Evolutionary conservation across 2,888 invertebrate species (phyloP), one percentile per base, ranked within the genome.

Genomic region (Ellobium chinense): DNA sequence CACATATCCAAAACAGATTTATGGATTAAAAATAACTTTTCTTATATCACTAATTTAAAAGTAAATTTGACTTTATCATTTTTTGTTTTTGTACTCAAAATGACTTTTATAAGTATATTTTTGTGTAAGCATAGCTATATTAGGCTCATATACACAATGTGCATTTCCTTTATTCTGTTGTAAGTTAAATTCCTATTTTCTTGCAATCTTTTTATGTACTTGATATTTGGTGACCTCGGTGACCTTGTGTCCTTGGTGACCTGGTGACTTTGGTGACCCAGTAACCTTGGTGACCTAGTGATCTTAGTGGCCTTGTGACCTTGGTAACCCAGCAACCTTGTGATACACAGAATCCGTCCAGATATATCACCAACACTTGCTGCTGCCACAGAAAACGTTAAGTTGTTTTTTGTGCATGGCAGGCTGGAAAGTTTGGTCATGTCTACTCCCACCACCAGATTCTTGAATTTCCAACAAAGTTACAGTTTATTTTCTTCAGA

Each of bases 301-400:
- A n/a, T n/a, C n/a, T n/a, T n/a, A n/a, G n/a, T n/a, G n/a, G n/a
- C n/a, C n/a, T n/a, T n/a, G n/a, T n/a, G n/a, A n/a, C n/a, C 21
- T 60, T 27, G n/a, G 31, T 60, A n/a, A 65, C 36, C 36, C 68
- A 54, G 76, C 58, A 37, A 58, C 27, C 46, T 62, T 78, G 62
- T 78, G 63, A 70, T 69, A 78, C 69, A 78, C 34, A 12, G 21
- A 78, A 70, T 70, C 70, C 70, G 70, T 78, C 78, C 78, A 78
- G 54, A 12, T 54, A 62, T 60, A 14, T n/a, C 27, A 36, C 1
- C 4, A 18, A 24, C 60, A 60, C 37, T 60, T 73, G 29, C 34
- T 60, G 29, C 0, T 37, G 58, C 18, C 37, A 60, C 60, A 73
- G 1, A 24, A 27, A 73, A 60, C 56, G 12, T 36, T n/a, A 3